phyloP scores from a whole-genome alignment of 2,888 invertebrate species.

The Cerastis leucographa region DNA sequence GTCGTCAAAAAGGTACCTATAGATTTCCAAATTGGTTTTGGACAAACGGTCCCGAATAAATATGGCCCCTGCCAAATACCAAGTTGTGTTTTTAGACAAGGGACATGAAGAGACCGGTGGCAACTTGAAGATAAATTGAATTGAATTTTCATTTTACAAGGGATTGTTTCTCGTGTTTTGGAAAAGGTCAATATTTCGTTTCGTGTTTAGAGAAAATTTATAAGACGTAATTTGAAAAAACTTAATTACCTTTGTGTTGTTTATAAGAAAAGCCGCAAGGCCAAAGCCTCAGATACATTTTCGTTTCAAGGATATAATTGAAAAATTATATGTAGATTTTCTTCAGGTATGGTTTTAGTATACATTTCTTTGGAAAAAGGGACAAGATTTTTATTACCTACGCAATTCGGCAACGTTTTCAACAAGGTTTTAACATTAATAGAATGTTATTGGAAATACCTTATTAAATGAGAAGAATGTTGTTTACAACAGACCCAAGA shows the following conservation, averaged over 20 bases:
- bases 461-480: background rate
- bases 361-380: background rate
- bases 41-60: background rate
- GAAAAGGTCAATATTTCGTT: background rate
- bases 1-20: background rate
- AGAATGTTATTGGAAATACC: background rate
- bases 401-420: background rate
- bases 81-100: background rate
- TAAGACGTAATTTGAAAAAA: background rate
- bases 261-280: background rate
- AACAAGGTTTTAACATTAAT: background rate
- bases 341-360: background rate
- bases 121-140: background rate
- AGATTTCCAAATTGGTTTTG: background rate
- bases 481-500: background rate
- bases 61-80: background rate
- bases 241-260: background rate
- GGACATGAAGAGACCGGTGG: background rate
- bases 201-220: background rate
- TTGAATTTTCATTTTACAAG: background rate
- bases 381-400: background rate
- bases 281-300: background rate
- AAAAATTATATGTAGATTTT: background rate
- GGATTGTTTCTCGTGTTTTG: background rate
- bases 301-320: background rate